These are phyloP conservation scores for Aphis gossypii DNA, from an alignment of 1,140 invertebrate genomes.

Conservation along the genomic window DNA sequence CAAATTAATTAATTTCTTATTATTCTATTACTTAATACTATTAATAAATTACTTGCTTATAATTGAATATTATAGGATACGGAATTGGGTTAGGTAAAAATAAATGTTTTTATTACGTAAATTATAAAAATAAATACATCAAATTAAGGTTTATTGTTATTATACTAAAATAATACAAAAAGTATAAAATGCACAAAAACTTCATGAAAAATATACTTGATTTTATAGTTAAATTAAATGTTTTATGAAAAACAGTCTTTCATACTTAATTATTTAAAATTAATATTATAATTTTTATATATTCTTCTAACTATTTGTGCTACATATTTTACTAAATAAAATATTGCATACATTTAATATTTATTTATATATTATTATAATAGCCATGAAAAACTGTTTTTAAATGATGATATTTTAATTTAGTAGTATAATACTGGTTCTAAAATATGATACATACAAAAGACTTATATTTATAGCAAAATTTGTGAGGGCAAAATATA, in stretches of 20 bases:
- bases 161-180: neutral
- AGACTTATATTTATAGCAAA: neutral
- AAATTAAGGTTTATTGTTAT: neutral
- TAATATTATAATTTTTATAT: neutral
- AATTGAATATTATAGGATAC: neutral
- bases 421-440: neutral
- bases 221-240: neutral
- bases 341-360: neutral
- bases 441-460: neutral
- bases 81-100: neutral
- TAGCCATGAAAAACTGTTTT: neutral
- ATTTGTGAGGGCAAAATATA: neutral
- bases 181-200: neutral
- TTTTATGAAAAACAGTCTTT: neutral
- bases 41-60: neutral
- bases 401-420: neutral
- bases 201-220: neutral
- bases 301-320: neutral
- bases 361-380: neutral
- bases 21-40: neutral
- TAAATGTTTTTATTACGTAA: neutral
- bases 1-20: slow-evolving; percentile 12
- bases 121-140: neutral
- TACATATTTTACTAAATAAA: neutral
- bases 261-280: neutral